Evolutionary conservation across 2,888 invertebrate genomes (phyloP).

Genomic region (Netelia virgata): DNA sequence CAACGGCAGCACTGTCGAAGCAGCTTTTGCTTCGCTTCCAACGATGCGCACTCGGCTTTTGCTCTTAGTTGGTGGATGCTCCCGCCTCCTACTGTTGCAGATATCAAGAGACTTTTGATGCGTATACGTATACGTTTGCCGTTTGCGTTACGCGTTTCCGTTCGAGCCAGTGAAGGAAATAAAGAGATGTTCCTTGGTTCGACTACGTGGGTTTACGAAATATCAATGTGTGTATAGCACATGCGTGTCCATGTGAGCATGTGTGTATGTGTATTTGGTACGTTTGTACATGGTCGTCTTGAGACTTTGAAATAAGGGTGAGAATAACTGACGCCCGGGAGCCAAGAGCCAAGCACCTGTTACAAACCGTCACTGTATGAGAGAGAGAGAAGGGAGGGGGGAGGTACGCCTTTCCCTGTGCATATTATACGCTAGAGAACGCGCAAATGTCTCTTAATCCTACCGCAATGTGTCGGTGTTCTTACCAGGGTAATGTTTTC

Average conservation of each 20-base stretch:
- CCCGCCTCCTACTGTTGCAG: not conserved
- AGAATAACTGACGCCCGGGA: slow-evolving; percentile 21
- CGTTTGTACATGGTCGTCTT: not conserved
- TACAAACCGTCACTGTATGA: not conserved
- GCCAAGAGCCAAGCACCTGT: slow-evolving; percentile 10
- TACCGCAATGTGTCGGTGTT: not conserved
- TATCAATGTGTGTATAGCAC: not conserved
- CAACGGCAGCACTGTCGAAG: slow-evolving; percentile 26
- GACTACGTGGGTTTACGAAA: not conserved
- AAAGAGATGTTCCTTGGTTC: slow-evolving; percentile 37
- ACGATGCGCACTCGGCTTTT: slow-evolving; percentile 11
- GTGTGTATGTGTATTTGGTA: not conserved
- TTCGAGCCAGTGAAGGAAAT: slow-evolving; percentile 56
- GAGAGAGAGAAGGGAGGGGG: too few species aligned
- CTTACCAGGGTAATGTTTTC: not conserved
- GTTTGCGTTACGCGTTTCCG: slow-evolving; percentile 54
- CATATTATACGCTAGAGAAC: slow-evolving; percentile 25
- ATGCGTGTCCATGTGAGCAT: too few species aligned
- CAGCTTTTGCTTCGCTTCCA: slow-evolving; percentile 16
- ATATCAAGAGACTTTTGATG: slow-evolving; percentile 1
- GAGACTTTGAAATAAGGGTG: slow-evolving; percentile 5
- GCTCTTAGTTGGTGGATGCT: slow-evolving; percentile 7
- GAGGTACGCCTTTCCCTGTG: not conserved
- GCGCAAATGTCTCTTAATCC: slow-evolving; percentile 9
- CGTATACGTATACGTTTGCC: slow-evolving; percentile 8